Base-by-base conservation (phyloP, 2,888 invertebrate genomes). In the Arctia plantaginis region DNA sequence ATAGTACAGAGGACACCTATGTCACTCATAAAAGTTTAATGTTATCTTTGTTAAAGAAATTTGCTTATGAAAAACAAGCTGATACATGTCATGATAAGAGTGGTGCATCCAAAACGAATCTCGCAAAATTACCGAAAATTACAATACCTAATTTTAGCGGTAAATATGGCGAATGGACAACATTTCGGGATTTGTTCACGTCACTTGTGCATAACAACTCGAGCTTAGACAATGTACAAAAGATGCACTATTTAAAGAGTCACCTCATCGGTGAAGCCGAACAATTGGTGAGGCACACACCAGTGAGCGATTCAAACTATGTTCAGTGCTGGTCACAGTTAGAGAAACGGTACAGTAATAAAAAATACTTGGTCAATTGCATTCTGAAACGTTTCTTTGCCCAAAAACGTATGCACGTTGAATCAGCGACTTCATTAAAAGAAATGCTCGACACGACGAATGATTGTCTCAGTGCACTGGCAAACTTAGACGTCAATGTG, bases 121-220 rank as follows among this genome's bases (percentile, higher is more conserved):
- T 4, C 47, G 30, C n/a, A 67, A 33, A 68, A 64, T 64, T 64
- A 33, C 64, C 64, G 8, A 64, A 64, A 64, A 64, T 64, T 15
- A 30, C 33, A 27, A 64, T 64, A 30, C 41, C 62, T 6, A 27
- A 23, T 27, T 62, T 62, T 62, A 27, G 27, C 27, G 62, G 30
- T 27, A 62, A 62, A 30, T 62, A 62, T 62, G 62, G 1, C 13
- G 30, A 62, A 62, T 62, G 62, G 62, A 62, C 62, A n/a, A 62
- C 62, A 27, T 62, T 62, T 35, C 35, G 35, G 13, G 27, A 62
- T 62, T 62, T 62, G 62, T 62, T 62, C 27, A 6, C 8, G 13
- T 62, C 62, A n/a, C 27, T 62, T 27, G 62, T 62, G 13, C 35
- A 35, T 35, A 35, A 35, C 35, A 35, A 35, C 35, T 3, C 35